A percentile compares a stretch with the other conserved stretches of the same genome.
phyloP scores from a whole-genome alignment of 1,140 invertebrate genomes.

The Ctenoplectra terminalis region DNA sequence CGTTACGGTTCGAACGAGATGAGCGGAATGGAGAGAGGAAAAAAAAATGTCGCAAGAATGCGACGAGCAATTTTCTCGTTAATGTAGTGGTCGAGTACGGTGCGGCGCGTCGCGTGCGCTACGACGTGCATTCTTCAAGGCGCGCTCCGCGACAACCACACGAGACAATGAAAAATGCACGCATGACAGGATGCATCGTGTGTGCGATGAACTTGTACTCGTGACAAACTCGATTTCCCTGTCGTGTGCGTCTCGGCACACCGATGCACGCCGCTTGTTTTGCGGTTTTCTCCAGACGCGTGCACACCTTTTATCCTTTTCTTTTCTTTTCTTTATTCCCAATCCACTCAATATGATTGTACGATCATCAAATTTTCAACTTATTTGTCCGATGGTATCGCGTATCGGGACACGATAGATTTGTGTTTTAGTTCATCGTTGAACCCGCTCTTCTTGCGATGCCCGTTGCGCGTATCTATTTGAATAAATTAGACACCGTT shows the following conservation, averaged over 20 bases:
- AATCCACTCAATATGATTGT: not conserved
- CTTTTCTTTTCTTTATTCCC: not conserved
- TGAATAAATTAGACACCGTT: constrained; percentile 34
- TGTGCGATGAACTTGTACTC: constrained; percentile 62
- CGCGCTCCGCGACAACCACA: constrained; percentile 38
- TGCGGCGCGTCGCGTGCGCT: constrained; percentile 45
- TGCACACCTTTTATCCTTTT: not conserved
- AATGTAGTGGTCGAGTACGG: constrained; percentile 48
- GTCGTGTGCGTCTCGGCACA: constrained; percentile 1
- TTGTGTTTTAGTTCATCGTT: not conserved
- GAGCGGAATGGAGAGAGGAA: not conserved
- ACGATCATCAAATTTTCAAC: not conserved
- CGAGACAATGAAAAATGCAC: constrained; percentile 74
- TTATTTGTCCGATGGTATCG: not conserved
- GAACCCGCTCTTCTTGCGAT: not conserved
- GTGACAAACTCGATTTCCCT: constrained; percentile 45
- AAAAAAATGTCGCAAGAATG: constrained; percentile 18
- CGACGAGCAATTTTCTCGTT: constrained; percentile 69
- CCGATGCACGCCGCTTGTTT: not conserved
- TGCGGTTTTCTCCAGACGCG: constrained; percentile 32
- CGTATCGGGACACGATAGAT: too few relatives aligned
- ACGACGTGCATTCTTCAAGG: constrained; percentile 45
- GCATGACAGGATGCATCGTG: constrained; percentile 49
- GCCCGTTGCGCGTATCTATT: not conserved
- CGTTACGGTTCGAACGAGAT: constrained; percentile 19